Conservation (phyloP, 2,888 invertebrate genomes). For the Notodonta dromedarius region DNA sequence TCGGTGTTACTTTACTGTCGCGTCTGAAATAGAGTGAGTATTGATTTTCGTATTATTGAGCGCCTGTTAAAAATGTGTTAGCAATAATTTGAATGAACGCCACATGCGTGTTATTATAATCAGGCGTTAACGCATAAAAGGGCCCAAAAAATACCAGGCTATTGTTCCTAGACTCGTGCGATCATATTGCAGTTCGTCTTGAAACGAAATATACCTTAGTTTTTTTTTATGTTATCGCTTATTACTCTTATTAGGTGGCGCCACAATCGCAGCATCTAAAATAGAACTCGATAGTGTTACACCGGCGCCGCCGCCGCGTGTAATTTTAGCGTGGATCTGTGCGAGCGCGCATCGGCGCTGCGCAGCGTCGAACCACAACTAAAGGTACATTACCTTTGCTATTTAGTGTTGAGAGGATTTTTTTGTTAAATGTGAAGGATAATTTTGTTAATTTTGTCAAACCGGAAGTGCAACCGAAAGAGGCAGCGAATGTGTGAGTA, state of each 20-base stretch:
- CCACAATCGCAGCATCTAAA: slow-evolving; percentile 23
- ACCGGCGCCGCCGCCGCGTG: slow-evolving; percentile 29
- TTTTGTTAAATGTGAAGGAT: too few relatives aligned
- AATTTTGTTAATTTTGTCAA: background rate
- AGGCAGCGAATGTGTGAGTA: background rate
- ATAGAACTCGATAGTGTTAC: slow-evolving; percentile 39
- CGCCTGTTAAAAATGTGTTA: background rate
- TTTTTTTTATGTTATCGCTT: background rate
- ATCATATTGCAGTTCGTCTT: too few relatives aligned
- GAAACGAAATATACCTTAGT: too few relatives aligned
- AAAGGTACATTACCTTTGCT: slow-evolving; percentile 18
- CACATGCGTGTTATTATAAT: background rate
- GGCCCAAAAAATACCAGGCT: too few relatives aligned
- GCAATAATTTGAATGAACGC: background rate
- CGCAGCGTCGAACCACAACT: slow-evolving; percentile 14
- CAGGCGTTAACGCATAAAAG: background rate
- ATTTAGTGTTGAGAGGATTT: background rate
- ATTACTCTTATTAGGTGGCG: slow-evolving; percentile 23
- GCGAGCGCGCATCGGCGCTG: slow-evolving; percentile 38
- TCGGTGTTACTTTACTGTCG: too few relatives aligned
- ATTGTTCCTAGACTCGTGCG: too few relatives aligned
- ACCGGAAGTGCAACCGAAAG: background rate
- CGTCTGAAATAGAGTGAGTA: too few relatives aligned
- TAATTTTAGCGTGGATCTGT: slow-evolving; percentile 53
- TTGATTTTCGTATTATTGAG: background rate